Conservation (phyloP, 64 coral and sea anemone genomes). For the Dendrophyllia cribrosa region DNA sequence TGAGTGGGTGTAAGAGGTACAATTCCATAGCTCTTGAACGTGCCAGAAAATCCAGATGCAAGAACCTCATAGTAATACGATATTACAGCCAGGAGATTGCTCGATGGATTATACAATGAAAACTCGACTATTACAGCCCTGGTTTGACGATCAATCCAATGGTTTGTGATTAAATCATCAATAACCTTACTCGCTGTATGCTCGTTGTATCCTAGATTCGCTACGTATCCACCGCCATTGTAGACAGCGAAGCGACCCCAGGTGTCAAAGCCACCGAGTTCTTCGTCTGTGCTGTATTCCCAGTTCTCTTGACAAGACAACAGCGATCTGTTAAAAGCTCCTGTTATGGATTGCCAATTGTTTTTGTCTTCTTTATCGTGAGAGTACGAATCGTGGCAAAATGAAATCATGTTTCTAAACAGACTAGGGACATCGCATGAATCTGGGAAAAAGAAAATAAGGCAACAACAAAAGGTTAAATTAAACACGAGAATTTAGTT, state of each 20-base stretch:
- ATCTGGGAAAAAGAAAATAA: background rate
- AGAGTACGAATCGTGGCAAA: background rate
- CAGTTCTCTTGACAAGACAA: constrained; percentile 9
- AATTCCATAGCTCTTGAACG: background rate
- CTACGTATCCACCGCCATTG: constrained; percentile 46
- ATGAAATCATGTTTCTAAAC: background rate
- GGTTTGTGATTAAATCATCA: constrained; percentile 24
- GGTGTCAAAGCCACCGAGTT: background rate
- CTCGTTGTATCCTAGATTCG: constrained; percentile 54
- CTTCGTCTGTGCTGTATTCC: constrained; percentile 11
- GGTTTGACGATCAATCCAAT: constrained; percentile 53
- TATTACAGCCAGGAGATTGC: background rate
- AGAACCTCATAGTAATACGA: constrained; percentile 34
- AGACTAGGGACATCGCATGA: background rate
- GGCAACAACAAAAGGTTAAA: no score
- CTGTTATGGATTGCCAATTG: background rate
- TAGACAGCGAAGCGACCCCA: constrained; percentile 18
- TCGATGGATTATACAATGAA: constrained; percentile 34
- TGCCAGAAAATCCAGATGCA: constrained; percentile 22
- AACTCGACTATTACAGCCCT: constrained; percentile 62
- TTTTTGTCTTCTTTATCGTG: background rate
- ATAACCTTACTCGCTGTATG: constrained; percentile 10
- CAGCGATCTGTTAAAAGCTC: background rate
- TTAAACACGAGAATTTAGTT: no score
- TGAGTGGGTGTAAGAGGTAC: background rate